These are phyloP conservation scores for Lymantria dispar DNA, from an alignment of 2,888 invertebrate genomes.

Conservation along the genomic window DNA sequence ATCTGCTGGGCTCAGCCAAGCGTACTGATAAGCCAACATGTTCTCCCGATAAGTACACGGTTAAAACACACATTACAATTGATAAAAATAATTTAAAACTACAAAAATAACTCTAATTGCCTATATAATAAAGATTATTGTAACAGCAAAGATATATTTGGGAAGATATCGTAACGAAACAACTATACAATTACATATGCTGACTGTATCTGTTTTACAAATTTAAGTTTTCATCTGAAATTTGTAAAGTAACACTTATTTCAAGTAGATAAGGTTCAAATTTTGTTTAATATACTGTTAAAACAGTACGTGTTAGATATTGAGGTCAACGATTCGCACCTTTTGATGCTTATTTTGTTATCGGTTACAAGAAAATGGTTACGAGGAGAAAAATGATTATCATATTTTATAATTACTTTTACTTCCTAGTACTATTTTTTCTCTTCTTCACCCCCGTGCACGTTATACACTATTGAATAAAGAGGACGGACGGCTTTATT, in stretches of 20 bases:
- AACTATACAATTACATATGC: constrained; percentile 30
- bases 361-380: constrained; percentile 62
- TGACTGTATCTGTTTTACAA: constrained; percentile 12
- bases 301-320: constrained; percentile 28
- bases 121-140: neutral
- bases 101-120: neutral
- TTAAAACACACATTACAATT: constrained; percentile 18
- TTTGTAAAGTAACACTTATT: constrained; percentile 2
- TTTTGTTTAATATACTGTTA: constrained; percentile 6
- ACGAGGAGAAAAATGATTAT: constrained; percentile 43
- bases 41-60: constrained; percentile 28
- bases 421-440: neutral
- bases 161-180: constrained; percentile 27
- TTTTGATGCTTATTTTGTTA: constrained; percentile 64
- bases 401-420: constrained; percentile 6
- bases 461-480: too few species aligned
- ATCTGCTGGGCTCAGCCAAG: constrained; percentile 30
- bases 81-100: neutral
- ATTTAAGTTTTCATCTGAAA: constrained; percentile 1
- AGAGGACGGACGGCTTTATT: too few species aligned
- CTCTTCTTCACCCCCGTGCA: too few species aligned
- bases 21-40: constrained; percentile 33
- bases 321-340: constrained; percentile 75
- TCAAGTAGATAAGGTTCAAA: constrained; percentile 1
- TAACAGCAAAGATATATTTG: constrained; percentile 12